Percentiles rank a stretch among this genome's conserved stretches.
Conservation (phyloP, 1,140 invertebrate genomes). For the Panagrolaimus sp. region DNA sequence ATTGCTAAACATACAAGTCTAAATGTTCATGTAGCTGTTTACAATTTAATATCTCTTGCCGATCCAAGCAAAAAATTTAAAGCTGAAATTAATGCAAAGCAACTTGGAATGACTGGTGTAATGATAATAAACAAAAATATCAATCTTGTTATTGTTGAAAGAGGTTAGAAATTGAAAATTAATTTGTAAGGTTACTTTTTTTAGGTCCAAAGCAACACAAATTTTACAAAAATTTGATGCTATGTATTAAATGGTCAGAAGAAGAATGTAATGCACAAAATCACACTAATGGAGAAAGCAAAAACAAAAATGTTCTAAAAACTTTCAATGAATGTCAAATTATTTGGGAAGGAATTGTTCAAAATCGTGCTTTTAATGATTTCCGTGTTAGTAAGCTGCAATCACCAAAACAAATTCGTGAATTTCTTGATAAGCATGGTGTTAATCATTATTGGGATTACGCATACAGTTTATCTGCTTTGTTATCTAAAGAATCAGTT, state of each 20-base stretch:
- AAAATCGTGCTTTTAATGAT: slow-evolving; percentile 79
- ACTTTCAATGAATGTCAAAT: slow-evolving; percentile 71
- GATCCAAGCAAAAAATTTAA: slow-evolving; percentile 94
- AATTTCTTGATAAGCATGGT: slow-evolving; percentile 85
- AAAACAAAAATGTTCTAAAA: too few relatives aligned
- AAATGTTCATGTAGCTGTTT: slow-evolving; percentile 85
- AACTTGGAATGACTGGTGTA: slow-evolving; percentile 87
- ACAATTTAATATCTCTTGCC: slow-evolving; percentile 80
- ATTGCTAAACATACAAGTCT: slow-evolving; percentile 79
- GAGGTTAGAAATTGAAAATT: too few relatives aligned
- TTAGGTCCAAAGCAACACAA: too few relatives aligned
- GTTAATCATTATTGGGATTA: slow-evolving; percentile 97
- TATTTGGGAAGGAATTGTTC: slow-evolving; percentile 72
- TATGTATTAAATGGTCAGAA: too few relatives aligned
- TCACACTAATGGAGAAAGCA: too few relatives aligned
- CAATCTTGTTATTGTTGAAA: slow-evolving; percentile 93
- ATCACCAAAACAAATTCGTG: slow-evolving; percentile 85
- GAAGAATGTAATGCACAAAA: too few relatives aligned
- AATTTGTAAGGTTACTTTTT: too few relatives aligned
- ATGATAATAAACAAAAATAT: slow-evolving; percentile 88
- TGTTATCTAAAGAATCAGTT: not conserved
- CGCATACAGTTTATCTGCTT: slow-evolving; percentile 24
- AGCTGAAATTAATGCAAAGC: slow-evolving; percentile 92
- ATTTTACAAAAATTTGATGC: too few relatives aligned
- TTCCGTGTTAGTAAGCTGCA: slow-evolving; percentile 86